Conservation (phyloP, 2,888 invertebrate genomes). For the Nowickia ferox region DNA sequence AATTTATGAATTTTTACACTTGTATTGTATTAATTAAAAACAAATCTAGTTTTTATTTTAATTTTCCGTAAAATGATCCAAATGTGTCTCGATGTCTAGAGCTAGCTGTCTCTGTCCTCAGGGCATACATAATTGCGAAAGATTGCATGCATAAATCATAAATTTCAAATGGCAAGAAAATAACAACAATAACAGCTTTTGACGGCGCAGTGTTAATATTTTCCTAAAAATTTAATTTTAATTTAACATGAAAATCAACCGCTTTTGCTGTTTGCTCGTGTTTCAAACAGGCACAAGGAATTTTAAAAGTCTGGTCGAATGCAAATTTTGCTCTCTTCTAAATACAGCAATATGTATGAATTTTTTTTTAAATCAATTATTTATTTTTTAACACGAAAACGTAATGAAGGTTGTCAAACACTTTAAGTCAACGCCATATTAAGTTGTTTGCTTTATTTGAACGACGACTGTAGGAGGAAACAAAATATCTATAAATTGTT, state of each 20-base stretch:
- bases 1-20: background rate
- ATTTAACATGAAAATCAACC: conserved; percentile 30
- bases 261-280: background rate
- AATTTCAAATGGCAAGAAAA: conserved; percentile 5
- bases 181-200: conserved; percentile 37
- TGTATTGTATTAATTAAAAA: background rate
- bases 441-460: conserved; percentile 20
- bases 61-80: background rate
- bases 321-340: background rate
- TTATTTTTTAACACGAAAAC: background rate
- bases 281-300: background rate
- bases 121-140: conserved; percentile 67
- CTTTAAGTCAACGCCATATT: background rate
- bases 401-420: conserved; percentile 27
- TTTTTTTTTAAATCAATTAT: background rate
- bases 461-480: background rate
- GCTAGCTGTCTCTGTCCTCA: conserved; percentile 38
- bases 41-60: conserved; percentile 38
- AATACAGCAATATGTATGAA: background rate
- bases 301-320: background rate
- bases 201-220: conserved; percentile 43
- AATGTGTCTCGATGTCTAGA: conserved; percentile 44
- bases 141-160: conserved; percentile 62
- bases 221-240: conserved; percentile 30
- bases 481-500: too few species aligned